These are phyloP conservation scores for Drosophila lini DNA, from an alignment of 1,140 invertebrate species.

Conservation along the genomic window DNA sequence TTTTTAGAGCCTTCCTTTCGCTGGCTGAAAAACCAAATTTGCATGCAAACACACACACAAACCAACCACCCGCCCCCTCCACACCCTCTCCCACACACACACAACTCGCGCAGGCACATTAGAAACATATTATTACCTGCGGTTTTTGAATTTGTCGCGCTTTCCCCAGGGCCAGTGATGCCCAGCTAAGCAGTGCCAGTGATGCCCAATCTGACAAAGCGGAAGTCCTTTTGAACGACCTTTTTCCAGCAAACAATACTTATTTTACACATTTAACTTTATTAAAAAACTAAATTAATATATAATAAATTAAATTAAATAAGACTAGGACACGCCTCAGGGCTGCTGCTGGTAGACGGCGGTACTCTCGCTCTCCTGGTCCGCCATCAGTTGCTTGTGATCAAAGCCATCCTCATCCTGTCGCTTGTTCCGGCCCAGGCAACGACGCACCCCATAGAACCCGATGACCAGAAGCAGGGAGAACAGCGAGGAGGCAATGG, in stretches of 20 bases:
- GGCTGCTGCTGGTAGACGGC: slow-evolving; percentile 21
- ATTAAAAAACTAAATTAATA: background rate
- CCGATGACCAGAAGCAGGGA: slow-evolving; percentile 48
- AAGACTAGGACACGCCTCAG: background rate
- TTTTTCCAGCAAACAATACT: no score
- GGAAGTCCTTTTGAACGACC: no score
- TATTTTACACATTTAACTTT: no score
- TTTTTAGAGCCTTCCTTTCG: slow-evolving; percentile 5
- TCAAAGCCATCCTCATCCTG: slow-evolving; percentile 52
- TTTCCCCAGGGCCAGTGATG: background rate
- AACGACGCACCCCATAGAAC: slow-evolving; percentile 51
- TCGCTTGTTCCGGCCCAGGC: slow-evolving; percentile 51
- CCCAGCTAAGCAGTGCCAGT: background rate
- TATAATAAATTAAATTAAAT: background rate
- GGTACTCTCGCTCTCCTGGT: slow-evolving; percentile 21
- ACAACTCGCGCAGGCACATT: background rate
- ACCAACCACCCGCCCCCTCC: background rate
- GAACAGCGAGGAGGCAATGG: slow-evolving; percentile 47
- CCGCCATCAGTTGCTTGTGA: slow-evolving; percentile 47
- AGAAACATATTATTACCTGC: background rate
- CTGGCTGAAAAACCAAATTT: slow-evolving; percentile 19
- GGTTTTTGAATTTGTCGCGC: slow-evolving; percentile 8
- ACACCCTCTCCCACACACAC: background rate
- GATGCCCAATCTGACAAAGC: no score
- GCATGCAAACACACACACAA: slow-evolving; percentile 8